Evolutionary conservation across 1,140 invertebrate species (phyloP), one percentile per base, ranked within the genome.

Genomic region (Cyclargus thomasi): DNA sequence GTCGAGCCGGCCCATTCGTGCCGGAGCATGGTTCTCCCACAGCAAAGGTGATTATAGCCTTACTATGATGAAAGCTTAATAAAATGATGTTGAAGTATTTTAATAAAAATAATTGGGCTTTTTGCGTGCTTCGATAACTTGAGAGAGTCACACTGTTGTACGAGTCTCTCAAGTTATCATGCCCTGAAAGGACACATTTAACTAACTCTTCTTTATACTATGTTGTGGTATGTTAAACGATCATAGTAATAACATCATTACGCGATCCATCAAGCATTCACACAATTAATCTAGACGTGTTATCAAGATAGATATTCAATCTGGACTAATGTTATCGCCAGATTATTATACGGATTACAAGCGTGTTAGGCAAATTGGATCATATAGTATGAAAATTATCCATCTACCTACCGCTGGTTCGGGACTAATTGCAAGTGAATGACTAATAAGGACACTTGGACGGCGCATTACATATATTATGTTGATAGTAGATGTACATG

Each of bases 321-420:
- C 55, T 59, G 18, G 18, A 18, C 55, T 59, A 59, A 59, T 18
- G 55, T 59, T 22, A 59, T 59, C 20, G 10, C 10, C 20, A 11
- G 55, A 18, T 11, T 59, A 59, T 59, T 59, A 21, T 59, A 59
- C 18, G 18, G 55, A 20, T 59, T 59, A 59, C 55, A 59, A 18
- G 55, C 20, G 20, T 59, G 55, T 59, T 21, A 20, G 18, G 18
- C 55, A 59, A 59, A 59, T 59, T 59, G 55, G 18, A 20, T 59
- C 55, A 47, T 47, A 47, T 47, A 47, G 39, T 59, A 59, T 59
- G 55, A 59, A 59, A 59, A 59, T 59, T 59, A 59, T 59, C 20
- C 55, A 59, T 59, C 39, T 47, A 47, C 10, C 10, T 47, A 47
- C 39, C 14, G 39, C 11, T 47, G n/a, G n/a, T n/a, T 14, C 11